Percentiles rank a stretch among this genome's conserved stretches.
phyloP scores from a whole-genome alignment of 2,797 vertebrate genomes.

The Petrocephalus schoutedeni region DNA sequence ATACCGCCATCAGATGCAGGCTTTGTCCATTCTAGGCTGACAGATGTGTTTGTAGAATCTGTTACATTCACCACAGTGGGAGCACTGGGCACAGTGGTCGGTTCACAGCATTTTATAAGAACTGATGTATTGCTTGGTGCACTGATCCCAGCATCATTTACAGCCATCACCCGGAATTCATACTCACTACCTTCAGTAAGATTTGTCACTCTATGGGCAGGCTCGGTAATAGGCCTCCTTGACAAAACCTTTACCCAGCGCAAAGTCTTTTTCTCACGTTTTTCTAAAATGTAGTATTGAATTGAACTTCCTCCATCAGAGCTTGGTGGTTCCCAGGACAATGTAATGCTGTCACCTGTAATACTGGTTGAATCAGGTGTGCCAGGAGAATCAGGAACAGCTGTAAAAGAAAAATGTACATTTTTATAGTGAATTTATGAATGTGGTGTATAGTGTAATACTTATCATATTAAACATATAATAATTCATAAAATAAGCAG shows the following conservation, averaged over 20 bases:
- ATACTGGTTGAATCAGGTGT: constrained; percentile 83
- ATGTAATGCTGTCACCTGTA: constrained; percentile 88
- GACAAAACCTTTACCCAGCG: constrained; percentile 88
- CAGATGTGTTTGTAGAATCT: constrained; percentile 85
- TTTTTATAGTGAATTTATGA: neutral
- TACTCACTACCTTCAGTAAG: constrained; percentile 91
- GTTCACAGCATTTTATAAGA: constrained; percentile 88
- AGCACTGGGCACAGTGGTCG: constrained; percentile 84
- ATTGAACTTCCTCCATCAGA: constrained; percentile 91
- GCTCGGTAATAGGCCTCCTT: constrained; percentile 85
- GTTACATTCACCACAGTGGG: constrained; percentile 89
- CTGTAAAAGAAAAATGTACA: constrained; percentile 51
- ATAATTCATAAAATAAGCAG: neutral
- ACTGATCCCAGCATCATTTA: constrained; percentile 88
- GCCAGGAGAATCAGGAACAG: constrained; percentile 84
- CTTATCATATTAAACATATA: neutral
- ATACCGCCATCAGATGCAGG: constrained; percentile 88
- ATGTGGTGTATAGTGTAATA: constrained; percentile 7
- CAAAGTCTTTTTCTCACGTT: constrained; percentile 93
- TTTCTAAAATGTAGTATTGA: constrained; percentile 85
- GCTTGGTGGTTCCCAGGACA: constrained; percentile 83
- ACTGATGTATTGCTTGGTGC: constrained; percentile 80
- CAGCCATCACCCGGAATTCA: constrained; percentile 94
- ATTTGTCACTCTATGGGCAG: constrained; percentile 78
- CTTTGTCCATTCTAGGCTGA: constrained; percentile 92